Evolutionary conservation across 2,113 vertebrate species (phyloP).

Genomic region (Sorex araneus): DNA sequence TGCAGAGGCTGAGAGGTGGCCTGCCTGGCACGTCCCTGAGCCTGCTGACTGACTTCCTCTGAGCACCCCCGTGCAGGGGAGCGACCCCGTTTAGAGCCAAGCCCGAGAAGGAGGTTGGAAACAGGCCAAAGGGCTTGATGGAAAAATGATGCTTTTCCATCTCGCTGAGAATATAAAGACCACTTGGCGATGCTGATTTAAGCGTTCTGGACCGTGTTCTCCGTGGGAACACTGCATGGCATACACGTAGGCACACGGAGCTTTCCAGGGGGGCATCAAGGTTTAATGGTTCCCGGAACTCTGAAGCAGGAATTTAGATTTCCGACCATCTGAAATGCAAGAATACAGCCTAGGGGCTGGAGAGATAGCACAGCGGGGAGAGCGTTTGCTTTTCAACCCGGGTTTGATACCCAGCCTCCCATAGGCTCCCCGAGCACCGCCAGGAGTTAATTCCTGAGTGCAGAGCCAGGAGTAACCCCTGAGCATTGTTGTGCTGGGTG

Average conservation of each 20-base stretch:
- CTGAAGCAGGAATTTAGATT: not conserved
- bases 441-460: too few relatives aligned
- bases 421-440: too few relatives aligned
- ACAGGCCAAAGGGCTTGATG: not conserved
- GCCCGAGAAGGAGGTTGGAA: not conserved
- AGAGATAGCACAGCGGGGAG: too few relatives aligned
- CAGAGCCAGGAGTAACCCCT: too few relatives aligned
- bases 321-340: not conserved
- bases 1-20: slow-evolving; percentile 7
- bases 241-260: not conserved
- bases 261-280: not conserved
- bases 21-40: not conserved
- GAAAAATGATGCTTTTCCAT: not conserved
- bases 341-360: not conserved
- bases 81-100: not conserved
- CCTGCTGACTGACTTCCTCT: not conserved
- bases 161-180: not conserved
- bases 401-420: too few relatives aligned
- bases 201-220: not conserved
- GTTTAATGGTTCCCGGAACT: not conserved
- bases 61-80: not conserved
- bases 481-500: too few relatives aligned
- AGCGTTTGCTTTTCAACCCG: not conserved
- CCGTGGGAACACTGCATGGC: not conserved
- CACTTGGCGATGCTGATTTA: not conserved